Evolutionary conservation across 2,888 invertebrate species (phyloP).

Genomic region (Drosophila nr. perissopoda): DNA sequence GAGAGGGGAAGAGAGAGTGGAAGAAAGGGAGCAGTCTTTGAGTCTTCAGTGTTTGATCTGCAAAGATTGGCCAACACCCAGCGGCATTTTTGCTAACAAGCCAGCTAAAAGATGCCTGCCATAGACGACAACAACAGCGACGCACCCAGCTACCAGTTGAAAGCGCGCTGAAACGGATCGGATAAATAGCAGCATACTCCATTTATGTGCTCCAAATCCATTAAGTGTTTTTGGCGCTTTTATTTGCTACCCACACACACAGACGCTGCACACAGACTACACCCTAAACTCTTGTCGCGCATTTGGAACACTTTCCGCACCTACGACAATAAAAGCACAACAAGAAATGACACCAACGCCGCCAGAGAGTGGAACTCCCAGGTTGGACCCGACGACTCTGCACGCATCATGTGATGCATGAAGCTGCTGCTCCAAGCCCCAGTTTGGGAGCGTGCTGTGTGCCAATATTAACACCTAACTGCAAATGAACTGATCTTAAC

Average conservation of each 20-base stretch:
- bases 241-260: constrained; percentile 75
- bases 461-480: constrained; percentile 75
- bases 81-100: constrained; percentile 70
- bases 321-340: constrained; percentile 57
- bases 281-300: constrained; percentile 69
- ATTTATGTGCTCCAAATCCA: constrained; percentile 79
- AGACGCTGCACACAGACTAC: constrained; percentile 47
- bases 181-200: constrained; percentile 45
- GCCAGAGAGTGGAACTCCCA: constrained; percentile 68
- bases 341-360: constrained; percentile 64
- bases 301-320: constrained; percentile 79
- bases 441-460: constrained; percentile 49
- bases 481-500: constrained; percentile 48
- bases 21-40: constrained; percentile 8
- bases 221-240: constrained; percentile 73
- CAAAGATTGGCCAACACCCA: constrained; percentile 81
- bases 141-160: constrained; percentile 74
- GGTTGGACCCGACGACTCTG: constrained; percentile 38
- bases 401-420: constrained; percentile 49
- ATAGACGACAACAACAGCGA: constrained; percentile 31
- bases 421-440: constrained; percentile 48
- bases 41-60: constrained; percentile 71
- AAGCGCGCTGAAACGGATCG: constrained; percentile 34
- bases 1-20: constrained; percentile 1
- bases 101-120: constrained; percentile 49